phyloP scores from a whole-genome alignment of 2,797 vertebrate genomes.

The Neostethus bicornis region DNA sequence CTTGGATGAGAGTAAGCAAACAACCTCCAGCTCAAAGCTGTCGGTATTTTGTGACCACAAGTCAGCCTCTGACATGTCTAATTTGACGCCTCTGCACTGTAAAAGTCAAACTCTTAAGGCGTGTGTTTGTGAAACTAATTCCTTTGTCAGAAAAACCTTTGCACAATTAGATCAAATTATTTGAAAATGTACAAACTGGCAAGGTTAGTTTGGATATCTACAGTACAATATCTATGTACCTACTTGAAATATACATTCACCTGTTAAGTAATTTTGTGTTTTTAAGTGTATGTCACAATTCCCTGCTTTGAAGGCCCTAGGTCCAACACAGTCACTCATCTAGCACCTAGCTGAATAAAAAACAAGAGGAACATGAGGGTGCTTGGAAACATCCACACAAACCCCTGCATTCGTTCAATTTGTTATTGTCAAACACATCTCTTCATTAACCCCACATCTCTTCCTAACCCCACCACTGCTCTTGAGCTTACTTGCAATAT shows the following conservation, averaged over 20 bases:
- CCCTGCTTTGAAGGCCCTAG: constrained; percentile 79
- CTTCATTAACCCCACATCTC: constrained; percentile 45
- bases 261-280: constrained; percentile 26
- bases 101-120: constrained; percentile 7
- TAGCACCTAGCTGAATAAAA: constrained; percentile 77
- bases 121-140: too few species aligned
- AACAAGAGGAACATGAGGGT: constrained; percentile 79
- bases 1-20: constrained; percentile 59
- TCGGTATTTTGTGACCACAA: constrained; percentile 31
- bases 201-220: too few species aligned
- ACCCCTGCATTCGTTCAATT: constrained; percentile 61
- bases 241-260: too few species aligned
- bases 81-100: constrained; percentile 11
- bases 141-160: too few species aligned
- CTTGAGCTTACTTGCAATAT: too few species aligned
- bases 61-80: constrained; percentile 20
- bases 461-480: constrained; percentile 61
- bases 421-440: constrained; percentile 55
- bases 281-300: constrained; percentile 88
- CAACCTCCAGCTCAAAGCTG: constrained; percentile 50
- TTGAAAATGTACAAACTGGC: too few species aligned
- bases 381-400: constrained; percentile 11
- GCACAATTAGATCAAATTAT: too few species aligned
- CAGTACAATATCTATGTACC: too few species aligned
- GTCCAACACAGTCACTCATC: constrained; percentile 78